phyloP scores from a whole-genome alignment of 1,140 invertebrate species.

The Leguminivora glycinivorella region DNA sequence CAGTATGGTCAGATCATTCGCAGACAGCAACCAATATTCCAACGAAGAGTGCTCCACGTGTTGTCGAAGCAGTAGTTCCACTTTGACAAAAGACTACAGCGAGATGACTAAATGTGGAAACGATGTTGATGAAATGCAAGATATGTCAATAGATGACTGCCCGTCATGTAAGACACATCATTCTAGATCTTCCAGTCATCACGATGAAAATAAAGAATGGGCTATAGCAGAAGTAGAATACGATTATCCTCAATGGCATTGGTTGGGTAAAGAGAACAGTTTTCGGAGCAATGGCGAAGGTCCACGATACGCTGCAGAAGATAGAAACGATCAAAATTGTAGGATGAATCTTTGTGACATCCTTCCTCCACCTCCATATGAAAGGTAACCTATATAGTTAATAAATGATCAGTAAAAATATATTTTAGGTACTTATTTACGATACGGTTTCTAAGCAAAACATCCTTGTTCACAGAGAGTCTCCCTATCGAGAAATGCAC shows the following conservation, averaged over 20 bases:
- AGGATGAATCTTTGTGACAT: conserved; percentile 75
- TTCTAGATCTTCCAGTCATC: conserved; percentile 71
- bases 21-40: conserved; percentile 72
- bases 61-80: conserved; percentile 72
- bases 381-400: conserved; percentile 61
- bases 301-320: conserved; percentile 54
- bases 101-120: conserved; percentile 76
- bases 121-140: conserved; percentile 62
- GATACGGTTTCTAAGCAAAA: neutral
- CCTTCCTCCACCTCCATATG: conserved; percentile 71
- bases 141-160: conserved; percentile 70
- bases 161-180: conserved; percentile 71
- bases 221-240: conserved; percentile 70
- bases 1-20: conserved; percentile 70
- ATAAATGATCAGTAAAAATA: too few relatives aligned
- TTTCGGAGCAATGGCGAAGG: conserved; percentile 65
- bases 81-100: conserved; percentile 73
- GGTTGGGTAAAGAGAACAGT: conserved; percentile 67
- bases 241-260: conserved; percentile 75
- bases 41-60: conserved; percentile 75
- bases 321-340: conserved; percentile 66
- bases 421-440: too few relatives aligned
- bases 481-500: conserved; percentile 64
- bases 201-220: conserved; percentile 69
- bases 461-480: conserved; percentile 60